A percentile compares a stretch with the other conserved stretches of the same genome.
Conservation (phyloP, 2,113 vertebrate genomes). For the Chiloscyllium plagiosum region DNA sequence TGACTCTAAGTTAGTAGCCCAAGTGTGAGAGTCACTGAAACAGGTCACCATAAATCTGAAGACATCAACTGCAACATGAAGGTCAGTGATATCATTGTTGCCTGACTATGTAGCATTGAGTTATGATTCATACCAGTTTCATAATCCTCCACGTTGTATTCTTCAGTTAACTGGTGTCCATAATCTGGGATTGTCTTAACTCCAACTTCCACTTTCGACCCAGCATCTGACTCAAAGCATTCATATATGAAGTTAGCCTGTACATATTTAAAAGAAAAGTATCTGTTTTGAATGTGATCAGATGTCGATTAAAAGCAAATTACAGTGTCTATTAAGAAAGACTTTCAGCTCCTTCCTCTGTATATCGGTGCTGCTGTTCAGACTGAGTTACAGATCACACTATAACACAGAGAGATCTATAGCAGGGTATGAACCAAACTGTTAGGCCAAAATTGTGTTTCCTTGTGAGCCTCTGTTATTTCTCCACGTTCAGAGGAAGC, state of each 20-base stretch:
- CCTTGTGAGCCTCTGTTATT: not conserved
- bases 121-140: not conserved
- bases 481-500: not conserved
- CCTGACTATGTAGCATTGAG: not conserved
- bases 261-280: not conserved
- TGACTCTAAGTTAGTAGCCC: not conserved
- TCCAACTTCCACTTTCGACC: not conserved
- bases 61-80: not conserved
- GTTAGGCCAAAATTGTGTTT: not conserved
- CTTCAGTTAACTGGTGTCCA: not conserved
- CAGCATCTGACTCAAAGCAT: constrained; percentile 32
- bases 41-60: not conserved
- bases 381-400: too few relatives aligned
- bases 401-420: not conserved
- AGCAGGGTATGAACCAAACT: not conserved
- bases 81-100: not conserved
- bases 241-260: constrained; percentile 34
- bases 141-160: constrained; percentile 17
- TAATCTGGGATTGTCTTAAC: not conserved
- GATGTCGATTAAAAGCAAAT: not conserved
- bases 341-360: not conserved
- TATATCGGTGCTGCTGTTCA: not conserved
- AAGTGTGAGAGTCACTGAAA: not conserved
- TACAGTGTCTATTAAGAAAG: not conserved
- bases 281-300: not conserved